These are phyloP conservation scores for Coelinius sp. DNA, from an alignment of 2,888 invertebrate species.

Conservation along the genomic window DNA sequence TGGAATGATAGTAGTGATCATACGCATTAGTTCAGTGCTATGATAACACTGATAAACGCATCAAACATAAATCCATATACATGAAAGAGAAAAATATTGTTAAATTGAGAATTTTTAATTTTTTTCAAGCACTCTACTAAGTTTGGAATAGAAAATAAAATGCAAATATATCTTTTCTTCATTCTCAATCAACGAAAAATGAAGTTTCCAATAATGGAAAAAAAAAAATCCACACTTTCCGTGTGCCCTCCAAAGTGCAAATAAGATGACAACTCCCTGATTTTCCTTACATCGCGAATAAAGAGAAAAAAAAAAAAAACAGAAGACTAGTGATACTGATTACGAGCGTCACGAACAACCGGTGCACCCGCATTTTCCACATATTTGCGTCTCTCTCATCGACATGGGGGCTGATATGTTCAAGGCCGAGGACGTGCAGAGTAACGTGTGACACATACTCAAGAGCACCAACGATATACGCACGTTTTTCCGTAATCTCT, in stretches of 20 bases:
- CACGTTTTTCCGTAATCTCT: background rate
- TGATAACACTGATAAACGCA: background rate
- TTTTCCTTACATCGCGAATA: background rate
- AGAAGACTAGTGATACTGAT: conserved; percentile 49
- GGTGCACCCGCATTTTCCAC: conserved; percentile 67
- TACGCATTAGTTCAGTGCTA: background rate
- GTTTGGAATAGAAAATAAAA: too few relatives aligned
- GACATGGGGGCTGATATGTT: conserved; percentile 52
- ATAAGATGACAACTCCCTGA: background rate
- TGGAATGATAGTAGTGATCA: conserved; percentile 8
- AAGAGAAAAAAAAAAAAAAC: background rate
- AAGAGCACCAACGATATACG: conserved; percentile 24
- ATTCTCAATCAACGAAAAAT: too few relatives aligned
- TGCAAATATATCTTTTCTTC: too few relatives aligned
- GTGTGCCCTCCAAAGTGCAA: background rate
- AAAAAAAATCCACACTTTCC: too few relatives aligned
- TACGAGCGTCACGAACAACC: conserved; percentile 61
- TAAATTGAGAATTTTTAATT: too few relatives aligned
- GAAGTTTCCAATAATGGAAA: too few relatives aligned
- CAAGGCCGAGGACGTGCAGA: conserved; percentile 62
- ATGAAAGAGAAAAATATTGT: too few relatives aligned
- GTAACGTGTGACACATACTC: conserved; percentile 56
- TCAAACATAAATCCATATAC: too few relatives aligned
- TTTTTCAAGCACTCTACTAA: too few relatives aligned
- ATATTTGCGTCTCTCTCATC: conserved; percentile 47